Percentiles rank a stretch among this genome's conserved stretches.
Evolutionary conservation across 2,888 invertebrate genomes (phyloP).

Genomic region (Tenthredo amoena): DNA sequence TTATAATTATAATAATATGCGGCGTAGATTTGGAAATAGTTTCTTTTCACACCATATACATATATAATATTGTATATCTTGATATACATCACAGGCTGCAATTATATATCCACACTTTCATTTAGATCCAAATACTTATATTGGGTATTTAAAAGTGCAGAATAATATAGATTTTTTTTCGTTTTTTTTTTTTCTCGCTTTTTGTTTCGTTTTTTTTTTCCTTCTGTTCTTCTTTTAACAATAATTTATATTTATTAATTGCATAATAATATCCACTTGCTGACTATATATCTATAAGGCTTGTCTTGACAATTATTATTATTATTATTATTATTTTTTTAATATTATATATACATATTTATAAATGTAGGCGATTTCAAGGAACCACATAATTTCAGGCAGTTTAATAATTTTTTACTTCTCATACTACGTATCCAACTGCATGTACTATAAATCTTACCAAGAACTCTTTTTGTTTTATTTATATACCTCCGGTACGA

Average conservation of each 20-base stretch:
- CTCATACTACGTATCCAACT: not conserved
- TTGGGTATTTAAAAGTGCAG: conserved; percentile 33
- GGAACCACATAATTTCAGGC: conserved; percentile 40
- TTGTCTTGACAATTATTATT: conserved; percentile 53
- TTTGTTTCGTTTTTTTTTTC: not conserved
- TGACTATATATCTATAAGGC: conserved; percentile 61
- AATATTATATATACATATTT: conserved; percentile 21
- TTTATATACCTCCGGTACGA: not conserved
- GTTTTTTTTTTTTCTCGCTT: not conserved
- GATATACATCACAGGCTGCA: conserved; percentile 41
- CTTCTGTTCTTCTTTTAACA: not conserved
- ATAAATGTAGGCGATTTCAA: conserved; percentile 35
- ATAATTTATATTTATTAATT: conserved; percentile 33
- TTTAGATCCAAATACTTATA: conserved; percentile 37
- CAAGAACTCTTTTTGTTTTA: not conserved
- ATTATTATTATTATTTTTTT: not conserved
- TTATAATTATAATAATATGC: not conserved
- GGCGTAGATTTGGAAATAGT: not conserved
- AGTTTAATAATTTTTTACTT: not conserved
- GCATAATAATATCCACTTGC: conserved; percentile 59
- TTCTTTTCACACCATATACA: conserved; percentile 5
- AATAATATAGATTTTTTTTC: conserved; percentile 19
- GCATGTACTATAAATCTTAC: not conserved
- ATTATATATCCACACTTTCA: conserved; percentile 42
- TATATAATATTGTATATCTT: not conserved